Base-by-base conservation (phyloP, 2,888 invertebrate genomes). In the Papilio elwesi region DNA sequence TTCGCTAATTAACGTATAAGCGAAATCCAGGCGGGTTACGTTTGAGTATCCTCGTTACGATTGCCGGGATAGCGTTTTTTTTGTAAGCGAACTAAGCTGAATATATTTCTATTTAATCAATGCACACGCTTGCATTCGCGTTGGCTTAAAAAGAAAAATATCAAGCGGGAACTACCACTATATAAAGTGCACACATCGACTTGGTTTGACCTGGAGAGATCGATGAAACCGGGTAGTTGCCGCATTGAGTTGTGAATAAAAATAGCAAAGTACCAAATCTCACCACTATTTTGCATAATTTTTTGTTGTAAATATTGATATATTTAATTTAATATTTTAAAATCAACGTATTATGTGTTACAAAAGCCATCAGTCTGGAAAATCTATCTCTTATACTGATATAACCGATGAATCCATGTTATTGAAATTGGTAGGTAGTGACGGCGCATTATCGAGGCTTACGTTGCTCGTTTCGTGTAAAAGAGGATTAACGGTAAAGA, bases 181-280 rank as follows among this genome's bases (percentile, higher is more conserved):
- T 13, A 8, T 59, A 59, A 6, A 38, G 59, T 57, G 13, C 26
- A 55, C 16, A 38, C 59, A 57, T 57, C 57, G 59, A 59, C 59
- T 38, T 59, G 59, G 38, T 59, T 59, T 59, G 59, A 59, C 59
- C 59, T 38, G 59, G 38, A 38, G 38, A 38, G 59, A 59, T 59
- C 59, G 38, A 59, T 59, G 38, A n/a, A 59, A 38, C 38, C 59
- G 36, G 59, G 26, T 26, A 26, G 38, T 59, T 59, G 38, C 59
- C 59, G 38, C n/a, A n/a, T 59, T 38, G 38, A 59, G n/a, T 38
- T 38, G 57, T 57, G 13, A 16, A 38, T n/a, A 59, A 59, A 57
- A 38, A 38, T 57, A 38, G 8, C 38, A 26, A 38, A 57, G n/a
- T 13, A 13, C 9, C 13, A 26, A 26, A 26, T 26, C 2, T 26